Base-by-base conservation (phyloP, 2,113 vertebrate species). In the Hiodon tergisus region DNA sequence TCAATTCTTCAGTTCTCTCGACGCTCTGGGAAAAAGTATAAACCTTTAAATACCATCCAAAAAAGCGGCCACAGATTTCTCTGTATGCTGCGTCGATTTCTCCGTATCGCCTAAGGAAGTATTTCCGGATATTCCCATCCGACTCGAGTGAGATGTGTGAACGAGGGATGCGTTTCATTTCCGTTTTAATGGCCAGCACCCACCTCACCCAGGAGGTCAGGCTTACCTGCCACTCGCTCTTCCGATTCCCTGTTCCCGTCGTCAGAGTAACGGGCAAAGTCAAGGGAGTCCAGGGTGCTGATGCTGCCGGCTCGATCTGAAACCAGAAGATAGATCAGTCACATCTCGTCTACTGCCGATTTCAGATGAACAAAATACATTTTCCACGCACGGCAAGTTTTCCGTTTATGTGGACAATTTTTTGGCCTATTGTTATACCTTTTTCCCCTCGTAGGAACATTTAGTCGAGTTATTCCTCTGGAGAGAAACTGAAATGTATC, bases 261-360 rank as follows among this genome's bases (percentile, higher is more conserved):
- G 83, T 99, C 97, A 54, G 97, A 99, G 78, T 99, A 99, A 81
- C 97, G 96, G 78, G 97, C 95, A 86, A 99, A 99, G 85, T 99
- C 97, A 89, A 99, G 88, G 71, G 97, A 99, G 90, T 99, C 97
- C 82, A 99, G 90, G 72, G 97, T 99, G 91, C 97, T 99, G 89
- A 98, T 97, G 89, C 97, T 99, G 85, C 95, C 95, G 48, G 96
- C 92, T 6, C 97, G 94, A 90, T 98, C 97, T 99, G 87, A 69
- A 88, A 71, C 69, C 66, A 77, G 6, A 75, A 58, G 57, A 70
- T 61, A 16, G 80, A 5, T 68, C 50, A 74, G 54, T 4, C 4
- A 3, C 6, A 13, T 11, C 8, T 11, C 3, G 6, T 60, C 59
- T 14, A 2, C 9, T 13, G 59, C 6, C n/a, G 3, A 61, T 31